These are phyloP conservation scores for Serilophus lunatus DNA, from an alignment of 2,113 vertebrate species.

Conservation along the genomic window DNA sequence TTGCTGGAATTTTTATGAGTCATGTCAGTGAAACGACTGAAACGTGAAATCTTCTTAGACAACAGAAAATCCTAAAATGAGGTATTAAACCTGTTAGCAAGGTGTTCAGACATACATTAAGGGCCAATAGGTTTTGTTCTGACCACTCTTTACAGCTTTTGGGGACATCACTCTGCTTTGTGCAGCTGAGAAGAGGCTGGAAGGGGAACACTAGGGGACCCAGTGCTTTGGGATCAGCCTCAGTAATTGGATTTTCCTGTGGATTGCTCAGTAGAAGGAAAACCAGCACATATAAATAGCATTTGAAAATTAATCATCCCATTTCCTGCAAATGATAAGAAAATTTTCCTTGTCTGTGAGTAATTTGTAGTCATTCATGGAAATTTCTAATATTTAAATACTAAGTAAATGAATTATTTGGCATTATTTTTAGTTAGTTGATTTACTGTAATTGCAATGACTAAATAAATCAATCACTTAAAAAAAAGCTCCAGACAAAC, in stretches of 20 bases:
- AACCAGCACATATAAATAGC: not conserved
- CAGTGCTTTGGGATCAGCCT: not conserved
- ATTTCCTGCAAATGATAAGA: slow-evolving; percentile 47
- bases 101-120: not conserved
- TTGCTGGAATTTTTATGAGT: not conserved
- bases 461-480: slow-evolving; percentile 6
- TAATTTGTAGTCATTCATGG: slow-evolving; percentile 26
- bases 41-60: not conserved
- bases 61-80: not conserved
- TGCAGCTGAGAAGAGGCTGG: not conserved
- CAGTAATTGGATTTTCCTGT: not conserved
- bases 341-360: not conserved
- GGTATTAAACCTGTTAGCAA: not conserved
- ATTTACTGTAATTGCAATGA: slow-evolving; percentile 18
- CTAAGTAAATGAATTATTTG: slow-evolving; percentile 36
- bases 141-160: not conserved
- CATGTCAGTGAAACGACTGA: not conserved
- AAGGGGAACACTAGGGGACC: not conserved
- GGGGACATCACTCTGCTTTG: rapidly evolving
- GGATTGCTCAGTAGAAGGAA: not conserved
- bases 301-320: slow-evolving; percentile 7
- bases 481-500: not conserved
- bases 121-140: not conserved
- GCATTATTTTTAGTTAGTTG: slow-evolving; percentile 20
- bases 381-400: slow-evolving; percentile 32